Base-by-base conservation (phyloP, 1,140 invertebrate species). In the Drosophila setifemur region DNA sequence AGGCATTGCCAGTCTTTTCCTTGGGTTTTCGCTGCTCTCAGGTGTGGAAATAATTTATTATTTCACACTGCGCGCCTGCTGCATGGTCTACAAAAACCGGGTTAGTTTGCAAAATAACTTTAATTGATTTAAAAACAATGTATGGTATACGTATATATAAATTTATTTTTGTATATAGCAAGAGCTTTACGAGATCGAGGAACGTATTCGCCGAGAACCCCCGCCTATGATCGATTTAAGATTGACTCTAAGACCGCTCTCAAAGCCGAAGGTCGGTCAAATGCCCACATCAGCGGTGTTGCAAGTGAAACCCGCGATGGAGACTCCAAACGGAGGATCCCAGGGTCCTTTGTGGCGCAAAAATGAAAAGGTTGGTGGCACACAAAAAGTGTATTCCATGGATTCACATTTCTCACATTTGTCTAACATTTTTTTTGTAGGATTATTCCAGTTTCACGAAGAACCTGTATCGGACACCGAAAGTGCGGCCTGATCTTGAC, bases 41-140 rank as follows among this genome's bases (percentile, higher is more conserved):
- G 94, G 93, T 0, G 93, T 95, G 0, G 95, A 96, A 88, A 91
- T 95, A 4, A 89, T 95, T 7, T 95, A 95, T 78, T 95, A 94
- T 73, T 95, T 95, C 72, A 94, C 93, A 0, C 79, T 95, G 58
- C 91, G 94, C 14, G 92, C 94, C 19, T 93, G 92, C 45, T 95
- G 94, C 61, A 93, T 94, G 88, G 91, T 92, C 4, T 91, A 92
- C 33, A 90, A 88, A 45, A 90, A 90, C 70, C 52, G 82, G 18
- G 90, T 90, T 69, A 48, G 3, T 33, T 7, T 31, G 12, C 14
- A 33, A 21, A 3, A 16, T 26, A 29, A 16, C 3, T 1, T 25
- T 0, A 14, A 9, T 23, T 16, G 19, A 9, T 19, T 7, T 26
- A 26, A 14, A 12, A 11, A 9, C 5, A 5, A n/a, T 19, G 8